phyloP scores from a whole-genome alignment of 2,888 invertebrate genomes.

The Diarsia rubi region DNA sequence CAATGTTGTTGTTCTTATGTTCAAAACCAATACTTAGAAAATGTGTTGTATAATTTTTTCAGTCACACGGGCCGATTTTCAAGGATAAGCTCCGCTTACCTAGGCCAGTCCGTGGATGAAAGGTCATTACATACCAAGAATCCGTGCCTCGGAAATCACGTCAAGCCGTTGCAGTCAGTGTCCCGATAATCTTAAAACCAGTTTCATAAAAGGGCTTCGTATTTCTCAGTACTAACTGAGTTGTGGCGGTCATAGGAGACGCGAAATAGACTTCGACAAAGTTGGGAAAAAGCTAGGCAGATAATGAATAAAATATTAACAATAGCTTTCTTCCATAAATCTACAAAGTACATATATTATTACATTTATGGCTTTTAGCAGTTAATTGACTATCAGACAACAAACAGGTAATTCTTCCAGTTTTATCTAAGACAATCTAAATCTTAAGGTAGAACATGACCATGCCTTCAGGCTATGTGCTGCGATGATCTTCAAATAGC shows the following conservation, averaged over 20 bases:
- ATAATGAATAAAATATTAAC: not conserved
- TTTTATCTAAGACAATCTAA: not conserved
- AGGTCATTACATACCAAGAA: not conserved
- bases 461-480: not conserved
- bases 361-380: not conserved
- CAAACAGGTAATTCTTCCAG: no score
- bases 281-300: not conserved
- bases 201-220: not conserved
- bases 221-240: not conserved
- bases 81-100: not conserved
- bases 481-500: no score
- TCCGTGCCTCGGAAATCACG: not conserved
- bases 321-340: not conserved
- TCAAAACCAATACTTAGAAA: not conserved
- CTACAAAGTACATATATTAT: no score
- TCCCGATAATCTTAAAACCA: not conserved
- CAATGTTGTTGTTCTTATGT: constrained; percentile 9
- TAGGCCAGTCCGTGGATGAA: not conserved
- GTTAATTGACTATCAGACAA: not conserved
- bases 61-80: not conserved
- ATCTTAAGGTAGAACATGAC: not conserved
- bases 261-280: not conserved
- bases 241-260: not conserved
- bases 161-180: not conserved
- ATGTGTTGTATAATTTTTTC: not conserved